These are phyloP conservation scores for Noctua fimbriata DNA, from an alignment of 2,888 invertebrate genomes.

Conservation along the genomic window DNA sequence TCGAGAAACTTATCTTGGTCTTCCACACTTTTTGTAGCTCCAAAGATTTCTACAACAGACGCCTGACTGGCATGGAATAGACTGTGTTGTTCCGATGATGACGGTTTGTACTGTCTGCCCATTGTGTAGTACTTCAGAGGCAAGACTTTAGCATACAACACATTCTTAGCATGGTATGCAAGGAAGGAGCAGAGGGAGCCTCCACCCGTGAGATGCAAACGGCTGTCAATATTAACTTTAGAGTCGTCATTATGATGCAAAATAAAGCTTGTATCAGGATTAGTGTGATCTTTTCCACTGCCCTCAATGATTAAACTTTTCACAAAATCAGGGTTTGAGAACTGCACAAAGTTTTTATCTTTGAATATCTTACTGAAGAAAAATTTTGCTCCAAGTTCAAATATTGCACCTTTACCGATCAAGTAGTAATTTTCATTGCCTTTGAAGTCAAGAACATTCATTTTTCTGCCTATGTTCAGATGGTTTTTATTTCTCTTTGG, in stretches of 20 bases:
- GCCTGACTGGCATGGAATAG: slow-evolving; percentile 93
- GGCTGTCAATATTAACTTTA: slow-evolving; percentile 88
- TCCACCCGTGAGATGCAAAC: slow-evolving; percentile 94
- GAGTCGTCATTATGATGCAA: slow-evolving; percentile 90
- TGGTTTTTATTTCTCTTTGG: slow-evolving; percentile 86
- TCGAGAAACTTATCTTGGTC: slow-evolving; percentile 90
- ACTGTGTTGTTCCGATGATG: slow-evolving; percentile 81
- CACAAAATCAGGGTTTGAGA: slow-evolving; percentile 94
- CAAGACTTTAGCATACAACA: slow-evolving; percentile 90
- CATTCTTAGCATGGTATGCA: slow-evolving; percentile 93
- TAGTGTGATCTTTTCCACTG: slow-evolving; percentile 91
- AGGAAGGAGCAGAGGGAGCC: slow-evolving; percentile 93
- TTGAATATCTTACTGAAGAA: slow-evolving; percentile 85
- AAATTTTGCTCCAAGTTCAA: slow-evolving; percentile 92
- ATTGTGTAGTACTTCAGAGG: slow-evolving; percentile 93
- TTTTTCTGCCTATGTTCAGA: slow-evolving; percentile 88
- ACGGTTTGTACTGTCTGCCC: slow-evolving; percentile 93
- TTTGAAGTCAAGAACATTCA: slow-evolving; percentile 90
- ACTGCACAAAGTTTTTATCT: slow-evolving; percentile 90
- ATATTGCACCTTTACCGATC: slow-evolving; percentile 92
- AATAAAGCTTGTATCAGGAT: slow-evolving; percentile 90
- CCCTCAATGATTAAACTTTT: slow-evolving; percentile 94
- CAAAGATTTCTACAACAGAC: slow-evolving; percentile 92
- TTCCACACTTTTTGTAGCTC: slow-evolving; percentile 86
- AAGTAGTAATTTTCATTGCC: slow-evolving; percentile 91